phyloP scores from a whole-genome alignment of 2,797 vertebrate species.

The Bovichtus diacanthus region DNA sequence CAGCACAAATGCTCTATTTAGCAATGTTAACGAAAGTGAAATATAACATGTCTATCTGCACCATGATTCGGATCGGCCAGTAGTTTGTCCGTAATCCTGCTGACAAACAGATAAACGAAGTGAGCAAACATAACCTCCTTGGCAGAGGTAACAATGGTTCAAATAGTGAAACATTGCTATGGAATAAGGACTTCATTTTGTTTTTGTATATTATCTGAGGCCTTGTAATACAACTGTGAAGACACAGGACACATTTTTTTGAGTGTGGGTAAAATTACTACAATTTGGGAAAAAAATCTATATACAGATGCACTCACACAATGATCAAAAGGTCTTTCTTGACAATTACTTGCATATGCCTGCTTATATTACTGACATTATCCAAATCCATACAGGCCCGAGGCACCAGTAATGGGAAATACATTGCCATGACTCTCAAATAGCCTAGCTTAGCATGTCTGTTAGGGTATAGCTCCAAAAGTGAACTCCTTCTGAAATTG shows the following conservation, averaged over 20 bases:
- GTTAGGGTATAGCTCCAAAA: conserved; percentile 2
- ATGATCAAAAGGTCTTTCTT: no score
- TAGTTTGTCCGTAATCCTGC: no score
- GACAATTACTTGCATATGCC: background rate
- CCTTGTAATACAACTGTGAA: background rate
- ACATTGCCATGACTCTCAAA: background rate
- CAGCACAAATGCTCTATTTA: no score
- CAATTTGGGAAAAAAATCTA: background rate
- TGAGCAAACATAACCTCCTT: no score
- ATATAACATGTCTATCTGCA: no score
- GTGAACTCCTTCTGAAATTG: background rate
- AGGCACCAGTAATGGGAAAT: background rate
- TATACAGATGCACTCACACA: background rate
- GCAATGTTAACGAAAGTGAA: no score
- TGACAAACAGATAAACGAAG: no score
- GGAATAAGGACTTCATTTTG: background rate
- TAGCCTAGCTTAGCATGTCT: background rate
- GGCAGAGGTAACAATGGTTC: background rate
- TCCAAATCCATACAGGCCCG: background rate
- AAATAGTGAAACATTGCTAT: background rate
- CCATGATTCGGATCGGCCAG: no score
- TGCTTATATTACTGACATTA: background rate
- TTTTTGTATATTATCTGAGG: background rate
- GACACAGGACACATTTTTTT: background rate
- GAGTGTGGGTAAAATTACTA: background rate